A percentile compares a stretch with the other conserved stretches of the same genome.
Conservation (phyloP, 2,113 vertebrate genomes). For the Scomber japonicus region DNA sequence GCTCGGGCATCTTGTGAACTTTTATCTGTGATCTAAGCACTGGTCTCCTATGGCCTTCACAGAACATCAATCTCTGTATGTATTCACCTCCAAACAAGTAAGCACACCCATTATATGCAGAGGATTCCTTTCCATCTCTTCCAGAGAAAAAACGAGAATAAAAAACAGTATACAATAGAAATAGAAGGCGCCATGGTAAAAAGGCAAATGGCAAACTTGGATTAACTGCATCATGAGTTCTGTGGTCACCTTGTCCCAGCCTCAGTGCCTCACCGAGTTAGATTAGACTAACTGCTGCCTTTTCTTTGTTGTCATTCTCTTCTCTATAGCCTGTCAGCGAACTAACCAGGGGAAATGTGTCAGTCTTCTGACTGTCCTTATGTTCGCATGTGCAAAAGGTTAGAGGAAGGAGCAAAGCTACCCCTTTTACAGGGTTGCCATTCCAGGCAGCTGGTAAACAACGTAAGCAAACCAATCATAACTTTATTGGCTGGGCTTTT, state of each 20-base stretch:
- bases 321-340: conserved; percentile 70
- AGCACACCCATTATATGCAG: conserved; percentile 45
- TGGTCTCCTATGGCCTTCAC: conserved; percentile 64
- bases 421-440: conserved; percentile 58
- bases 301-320: conserved; percentile 64
- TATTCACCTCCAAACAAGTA: conserved; percentile 34
- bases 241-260: conserved; percentile 69
- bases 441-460: conserved; percentile 75
- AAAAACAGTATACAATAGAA: conserved; percentile 72
- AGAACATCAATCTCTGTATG: conserved; percentile 30
- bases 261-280: conserved; percentile 56
- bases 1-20: conserved; percentile 14
- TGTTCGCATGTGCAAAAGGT: conserved; percentile 78
- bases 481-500: conserved; percentile 77
- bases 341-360: conserved; percentile 65
- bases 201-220: conserved; percentile 82
- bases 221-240: conserved; percentile 78
- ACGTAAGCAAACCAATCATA: conserved; percentile 48
- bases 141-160: conserved; percentile 57
- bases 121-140: conserved; percentile 51
- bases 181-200: conserved; percentile 83
- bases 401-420: conserved; percentile 78
- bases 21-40: conserved; percentile 35
- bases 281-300: conserved; percentile 65
- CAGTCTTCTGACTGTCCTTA: conserved; percentile 70